A percentile compares a stretch with the other conserved stretches of the same genome.
Evolutionary conservation across 1,140 invertebrate species (phyloP).

Genomic region (Cydia strobilella): DNA sequence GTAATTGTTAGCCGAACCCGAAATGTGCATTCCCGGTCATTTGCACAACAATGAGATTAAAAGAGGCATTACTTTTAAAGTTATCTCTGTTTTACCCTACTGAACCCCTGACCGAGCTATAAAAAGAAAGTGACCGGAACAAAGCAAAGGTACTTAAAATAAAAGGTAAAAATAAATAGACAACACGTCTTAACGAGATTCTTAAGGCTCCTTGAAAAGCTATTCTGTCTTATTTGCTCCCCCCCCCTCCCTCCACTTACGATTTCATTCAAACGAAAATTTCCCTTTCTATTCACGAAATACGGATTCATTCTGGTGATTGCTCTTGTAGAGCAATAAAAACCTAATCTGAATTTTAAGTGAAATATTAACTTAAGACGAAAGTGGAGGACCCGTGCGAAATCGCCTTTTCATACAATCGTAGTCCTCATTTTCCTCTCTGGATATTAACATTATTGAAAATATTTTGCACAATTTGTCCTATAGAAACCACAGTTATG

Average conservation of each 20-base stretch:
- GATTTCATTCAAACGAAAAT: conserved; percentile 11
- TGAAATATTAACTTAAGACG: conserved; percentile 12
- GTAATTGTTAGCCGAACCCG: conserved; percentile 43
- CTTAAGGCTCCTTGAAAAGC: conserved; percentile 40
- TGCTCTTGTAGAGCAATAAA: not conserved
- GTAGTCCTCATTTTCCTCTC: too few relatives aligned
- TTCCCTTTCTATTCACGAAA: not conserved
- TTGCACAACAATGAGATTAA: conserved; percentile 57
- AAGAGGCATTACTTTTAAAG: conserved; percentile 55
- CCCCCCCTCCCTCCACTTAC: not conserved
- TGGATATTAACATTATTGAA: too few relatives aligned
- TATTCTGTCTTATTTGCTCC: conserved; percentile 36
- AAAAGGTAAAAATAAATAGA: conserved; percentile 57
- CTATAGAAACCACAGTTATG: too few relatives aligned
- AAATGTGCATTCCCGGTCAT: conserved; percentile 43
- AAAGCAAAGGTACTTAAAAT: conserved; percentile 54
- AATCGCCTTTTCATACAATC: too few relatives aligned
- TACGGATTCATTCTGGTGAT: not conserved
- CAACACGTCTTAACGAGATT: conserved; percentile 52
- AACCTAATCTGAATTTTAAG: conserved; percentile 23
- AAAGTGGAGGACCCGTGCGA: too few relatives aligned
- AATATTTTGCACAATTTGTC: too few relatives aligned
- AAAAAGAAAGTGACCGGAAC: conserved; percentile 51
- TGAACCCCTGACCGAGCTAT: conserved; percentile 43
- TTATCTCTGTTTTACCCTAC: conserved; percentile 53